Evolutionary conservation across 1,140 invertebrate species (phyloP).

Genomic region (Dendrolimus punctatus): DNA sequence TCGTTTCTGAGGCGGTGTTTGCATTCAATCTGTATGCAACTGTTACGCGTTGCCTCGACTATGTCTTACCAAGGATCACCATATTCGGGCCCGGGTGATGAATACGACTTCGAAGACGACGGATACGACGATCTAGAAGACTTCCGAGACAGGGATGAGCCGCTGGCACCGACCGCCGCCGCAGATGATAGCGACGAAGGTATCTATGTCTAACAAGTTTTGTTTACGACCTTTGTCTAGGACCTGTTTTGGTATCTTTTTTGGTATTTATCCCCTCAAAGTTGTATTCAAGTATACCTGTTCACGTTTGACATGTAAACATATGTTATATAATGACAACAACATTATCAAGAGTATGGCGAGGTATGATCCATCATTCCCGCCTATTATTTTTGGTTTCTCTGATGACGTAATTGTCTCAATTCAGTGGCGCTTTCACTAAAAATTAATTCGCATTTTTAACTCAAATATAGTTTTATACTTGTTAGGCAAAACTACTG

Average conservation of each 20-base stretch:
- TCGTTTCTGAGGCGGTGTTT: slow-evolving; percentile 49
- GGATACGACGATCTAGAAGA: slow-evolving; percentile 66
- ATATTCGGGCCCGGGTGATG: slow-evolving; percentile 65
- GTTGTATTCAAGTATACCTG: slow-evolving; percentile 15
- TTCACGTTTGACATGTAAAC: slow-evolving; percentile 36
- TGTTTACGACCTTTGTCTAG: slow-evolving; percentile 48
- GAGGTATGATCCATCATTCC: slow-evolving; percentile 24
- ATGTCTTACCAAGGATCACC: slow-evolving; percentile 71
- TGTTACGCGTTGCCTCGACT: slow-evolving; percentile 64
- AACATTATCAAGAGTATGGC: slow-evolving; percentile 25
- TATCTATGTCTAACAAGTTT: slow-evolving; percentile 23
- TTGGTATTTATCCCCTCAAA: slow-evolving; percentile 18
- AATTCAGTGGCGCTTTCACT: slow-evolving; percentile 29
- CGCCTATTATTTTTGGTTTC: slow-evolving; percentile 39
- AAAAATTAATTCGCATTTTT: slow-evolving; percentile 6
- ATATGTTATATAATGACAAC: slow-evolving; percentile 39
- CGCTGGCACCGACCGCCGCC: slow-evolving; percentile 39
- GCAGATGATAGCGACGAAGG: slow-evolving; percentile 65
- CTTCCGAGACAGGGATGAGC: slow-evolving; percentile 56
- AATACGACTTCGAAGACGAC: slow-evolving; percentile 68
- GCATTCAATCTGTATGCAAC: slow-evolving; percentile 68
- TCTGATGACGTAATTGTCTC: slow-evolving; percentile 45
- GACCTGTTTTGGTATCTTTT: slow-evolving; percentile 44
- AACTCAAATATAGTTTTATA: neutral
- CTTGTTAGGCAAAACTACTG: neutral